These are phyloP conservation scores for Hermetia illucens DNA, from an alignment of 1,140 invertebrate genomes.

Conservation along the genomic window DNA sequence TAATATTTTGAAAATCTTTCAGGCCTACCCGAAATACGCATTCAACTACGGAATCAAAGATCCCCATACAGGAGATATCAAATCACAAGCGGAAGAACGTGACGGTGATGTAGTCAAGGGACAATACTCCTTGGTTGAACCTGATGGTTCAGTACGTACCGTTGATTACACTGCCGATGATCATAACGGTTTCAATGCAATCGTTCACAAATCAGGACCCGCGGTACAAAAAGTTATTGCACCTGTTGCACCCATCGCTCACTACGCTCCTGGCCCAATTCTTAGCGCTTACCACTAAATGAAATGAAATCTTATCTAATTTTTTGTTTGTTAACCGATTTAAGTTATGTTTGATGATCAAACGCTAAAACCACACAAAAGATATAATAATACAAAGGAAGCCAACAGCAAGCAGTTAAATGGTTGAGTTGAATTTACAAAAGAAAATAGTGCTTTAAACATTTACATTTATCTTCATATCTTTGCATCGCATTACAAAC, in stretches of 20 bases:
- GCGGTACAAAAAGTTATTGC: slow-evolving; percentile 9
- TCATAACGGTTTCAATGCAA: slow-evolving; percentile 41
- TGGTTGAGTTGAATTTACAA: no score
- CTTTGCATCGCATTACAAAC: no score
- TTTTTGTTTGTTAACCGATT: no score
- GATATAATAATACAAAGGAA: no score
- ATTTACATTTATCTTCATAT: no score
- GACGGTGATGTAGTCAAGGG: slow-evolving; percentile 44
- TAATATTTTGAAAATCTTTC: slow-evolving; percentile 2
- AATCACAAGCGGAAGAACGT: slow-evolving; percentile 46
- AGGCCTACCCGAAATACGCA: slow-evolving; percentile 36
- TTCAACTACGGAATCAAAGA: slow-evolving; percentile 40
- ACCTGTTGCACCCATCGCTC: slow-evolving; percentile 19
- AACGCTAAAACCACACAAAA: no score
- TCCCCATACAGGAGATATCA: slow-evolving; percentile 44
- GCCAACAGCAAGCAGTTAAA: no score
- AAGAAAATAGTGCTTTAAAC: no score
- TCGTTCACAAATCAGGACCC: slow-evolving; percentile 33
- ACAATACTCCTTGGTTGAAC: slow-evolving; percentile 41
- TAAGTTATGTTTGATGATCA: no score
- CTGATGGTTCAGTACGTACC: slow-evolving; percentile 40
- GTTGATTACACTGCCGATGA: slow-evolving; percentile 59
- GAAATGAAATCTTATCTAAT: no score
- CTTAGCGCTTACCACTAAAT: slow-evolving; percentile 24
- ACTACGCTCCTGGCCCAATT: slow-evolving; percentile 19